These are phyloP conservation scores for Bufo bufo DNA, from an alignment of 2,113 vertebrate genomes.

Conservation along the genomic window DNA sequence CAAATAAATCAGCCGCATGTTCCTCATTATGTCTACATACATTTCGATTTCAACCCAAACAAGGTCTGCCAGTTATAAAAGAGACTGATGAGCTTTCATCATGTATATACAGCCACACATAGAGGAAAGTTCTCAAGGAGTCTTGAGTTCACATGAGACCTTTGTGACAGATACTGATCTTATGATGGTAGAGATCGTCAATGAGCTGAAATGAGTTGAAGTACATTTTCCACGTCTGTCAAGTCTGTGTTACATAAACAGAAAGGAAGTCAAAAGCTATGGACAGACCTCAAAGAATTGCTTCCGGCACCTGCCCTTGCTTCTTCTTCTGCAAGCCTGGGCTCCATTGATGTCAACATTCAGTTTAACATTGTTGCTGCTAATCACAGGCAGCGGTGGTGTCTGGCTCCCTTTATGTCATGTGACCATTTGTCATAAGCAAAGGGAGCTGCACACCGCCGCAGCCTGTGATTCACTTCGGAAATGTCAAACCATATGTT, in stretches of 20 bases:
- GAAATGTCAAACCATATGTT: too few species aligned
- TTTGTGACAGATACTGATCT: not conserved
- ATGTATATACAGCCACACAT: not conserved
- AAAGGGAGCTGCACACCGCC: too few species aligned
- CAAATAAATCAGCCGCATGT: not conserved
- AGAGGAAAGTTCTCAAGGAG: not conserved
- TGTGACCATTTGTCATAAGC: too few species aligned
- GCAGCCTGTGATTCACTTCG: too few species aligned
- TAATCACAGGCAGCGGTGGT: too few species aligned
- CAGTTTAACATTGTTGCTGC: too few species aligned
- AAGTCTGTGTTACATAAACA: not conserved
- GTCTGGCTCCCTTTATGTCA: too few species aligned
- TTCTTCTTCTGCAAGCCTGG: too few species aligned
- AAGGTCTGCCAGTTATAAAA: not conserved
- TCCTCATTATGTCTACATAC: not conserved
- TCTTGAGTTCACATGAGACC: not conserved
- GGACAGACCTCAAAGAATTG: too few species aligned
- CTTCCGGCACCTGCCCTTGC: too few species aligned
- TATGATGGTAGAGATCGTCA: not conserved
- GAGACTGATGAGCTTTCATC: not conserved
- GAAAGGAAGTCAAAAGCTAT: not conserved
- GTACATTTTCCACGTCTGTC: not conserved
- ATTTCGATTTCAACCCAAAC: not conserved
- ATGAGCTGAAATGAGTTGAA: not conserved
- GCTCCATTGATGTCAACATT: too few species aligned